Base-by-base conservation (phyloP, 2,888 invertebrate genomes). In the Megamerina dolium region DNA sequence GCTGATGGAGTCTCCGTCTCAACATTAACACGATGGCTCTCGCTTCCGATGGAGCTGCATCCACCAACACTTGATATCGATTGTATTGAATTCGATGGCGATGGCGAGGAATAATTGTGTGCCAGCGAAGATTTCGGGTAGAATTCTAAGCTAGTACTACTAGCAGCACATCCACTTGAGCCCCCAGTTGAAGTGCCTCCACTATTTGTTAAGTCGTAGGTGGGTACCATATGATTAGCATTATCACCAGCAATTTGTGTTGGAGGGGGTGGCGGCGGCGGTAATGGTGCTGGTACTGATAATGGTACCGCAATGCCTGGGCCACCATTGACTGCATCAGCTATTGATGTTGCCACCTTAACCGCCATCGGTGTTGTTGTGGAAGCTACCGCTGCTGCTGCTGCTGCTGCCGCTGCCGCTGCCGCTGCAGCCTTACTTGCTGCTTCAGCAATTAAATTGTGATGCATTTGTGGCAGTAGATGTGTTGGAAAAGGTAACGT, bases 41-140 rank as follows among this genome's bases (percentile, higher is more conserved):
- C 68, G 21, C 68, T 65, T 40, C 63, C 65, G 32, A 67, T 55
- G 1, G 68, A 68, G 2, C 66, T 62, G 3, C 64, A 63, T 2
- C 60, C 64, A 1, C 70, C 71, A 27, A 71, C 64, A 50, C 70
- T 70, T 2, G 71, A 72, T 36, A 69, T 68, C 30, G 70, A 70
- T 48, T 72, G 71, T 46, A 71, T 66, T 8, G 70, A 70, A 18
- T 68, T 67, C 36, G 65, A 64, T 2, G 70, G 71, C 36, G 71
- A 69, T 14, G 71, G 68, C 19, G 68, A 68, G 0, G 66, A 63
- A 43, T 64, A 61, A 16, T 59, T 66, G 46, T 59, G 63, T 3
- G 50, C 48, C n/a, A 49, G 18, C 1, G 46, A 51, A 39, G 54
- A 23, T 48, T 50, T 46, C 23, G 52, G 55, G 41, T 60, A 60